Conservation (phyloP, 2,888 invertebrate species). For the Cancer borealis region DNA sequence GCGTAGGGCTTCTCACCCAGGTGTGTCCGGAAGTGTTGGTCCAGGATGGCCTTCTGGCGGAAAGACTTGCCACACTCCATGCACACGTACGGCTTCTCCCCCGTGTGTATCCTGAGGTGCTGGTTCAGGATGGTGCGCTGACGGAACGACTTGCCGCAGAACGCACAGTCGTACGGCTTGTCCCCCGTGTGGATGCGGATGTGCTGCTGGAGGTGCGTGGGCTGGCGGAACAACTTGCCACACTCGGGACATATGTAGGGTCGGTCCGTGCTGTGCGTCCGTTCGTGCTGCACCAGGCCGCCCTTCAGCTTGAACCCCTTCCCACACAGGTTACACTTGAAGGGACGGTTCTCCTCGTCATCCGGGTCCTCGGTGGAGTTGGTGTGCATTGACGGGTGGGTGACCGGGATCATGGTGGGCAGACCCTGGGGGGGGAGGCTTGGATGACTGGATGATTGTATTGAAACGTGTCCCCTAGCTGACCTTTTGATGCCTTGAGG, state of each 20-base stretch:
- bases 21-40: slow-evolving; percentile 76
- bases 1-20: slow-evolving; percentile 76
- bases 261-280: slow-evolving; percentile 76
- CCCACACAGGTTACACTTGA: slow-evolving; percentile 74
- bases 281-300: slow-evolving; percentile 76
- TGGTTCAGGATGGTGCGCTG: slow-evolving; percentile 77
- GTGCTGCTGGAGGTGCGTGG: slow-evolving; percentile 77
- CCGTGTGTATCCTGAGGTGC: slow-evolving; percentile 76
- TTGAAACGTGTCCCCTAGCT: not conserved
- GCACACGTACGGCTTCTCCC: slow-evolving; percentile 77
- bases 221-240: slow-evolving; percentile 76
- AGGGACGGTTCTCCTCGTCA: slow-evolving; percentile 76
- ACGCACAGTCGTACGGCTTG: slow-evolving; percentile 77
- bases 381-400: slow-evolving; percentile 74
- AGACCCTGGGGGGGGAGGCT: slow-evolving; percentile 67
- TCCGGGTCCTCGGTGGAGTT: slow-evolving; percentile 66
- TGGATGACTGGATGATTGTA: not conserved
- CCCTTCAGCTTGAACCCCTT: slow-evolving; percentile 77
- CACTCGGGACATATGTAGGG: slow-evolving; percentile 77
- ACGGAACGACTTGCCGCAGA: slow-evolving; percentile 76
- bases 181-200: slow-evolving; percentile 76
- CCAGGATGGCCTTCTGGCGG: slow-evolving; percentile 76
- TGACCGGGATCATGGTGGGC: slow-evolving; percentile 76
- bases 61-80: slow-evolving; percentile 77
- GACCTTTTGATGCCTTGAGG: too few relatives aligned